Conservation (phyloP, 2,888 invertebrate species). For the Pollenia angustigena region DNA sequence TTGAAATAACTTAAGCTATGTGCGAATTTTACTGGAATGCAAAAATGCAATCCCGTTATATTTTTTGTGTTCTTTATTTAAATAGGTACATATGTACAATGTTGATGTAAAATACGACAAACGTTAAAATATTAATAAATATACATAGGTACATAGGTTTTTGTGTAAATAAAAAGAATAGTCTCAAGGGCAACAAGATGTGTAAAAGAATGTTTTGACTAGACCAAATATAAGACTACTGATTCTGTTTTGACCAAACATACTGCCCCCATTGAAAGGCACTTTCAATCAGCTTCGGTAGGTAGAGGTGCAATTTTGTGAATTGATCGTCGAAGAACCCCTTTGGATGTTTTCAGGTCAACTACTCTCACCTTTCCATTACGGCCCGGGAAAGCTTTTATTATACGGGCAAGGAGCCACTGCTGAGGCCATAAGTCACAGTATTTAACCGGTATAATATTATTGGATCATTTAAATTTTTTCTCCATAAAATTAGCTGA, state of each 20-base stretch:
- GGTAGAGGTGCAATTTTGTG: constrained; percentile 59
- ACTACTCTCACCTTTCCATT: constrained; percentile 65
- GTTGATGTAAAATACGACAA: too few species aligned
- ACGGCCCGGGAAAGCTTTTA: background rate
- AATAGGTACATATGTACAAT: too few species aligned
- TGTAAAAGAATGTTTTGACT: too few species aligned
- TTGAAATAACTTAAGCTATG: too few species aligned
- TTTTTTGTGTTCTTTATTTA: too few species aligned
- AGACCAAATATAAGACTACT: too few species aligned
- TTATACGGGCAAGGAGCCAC: constrained; percentile 64
- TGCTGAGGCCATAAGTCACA: constrained; percentile 62
- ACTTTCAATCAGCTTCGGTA: constrained; percentile 22
- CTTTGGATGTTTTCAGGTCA: constrained; percentile 58
- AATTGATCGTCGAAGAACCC: constrained; percentile 31
- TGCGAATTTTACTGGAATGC: too few species aligned
- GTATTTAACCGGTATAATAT: constrained; percentile 7
- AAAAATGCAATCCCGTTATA: too few species aligned
- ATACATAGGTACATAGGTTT: too few species aligned
- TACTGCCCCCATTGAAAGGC: constrained; percentile 52
- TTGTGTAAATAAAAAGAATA: too few species aligned
- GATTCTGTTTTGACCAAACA: constrained; percentile 20
- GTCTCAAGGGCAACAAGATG: too few species aligned
- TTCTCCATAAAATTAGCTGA: constrained; percentile 62
- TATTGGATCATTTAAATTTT: background rate
- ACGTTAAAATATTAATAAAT: too few species aligned